Evolutionary conservation across 2,888 invertebrate genomes (phyloP).

Genomic region (Copidosoma aretas): DNA sequence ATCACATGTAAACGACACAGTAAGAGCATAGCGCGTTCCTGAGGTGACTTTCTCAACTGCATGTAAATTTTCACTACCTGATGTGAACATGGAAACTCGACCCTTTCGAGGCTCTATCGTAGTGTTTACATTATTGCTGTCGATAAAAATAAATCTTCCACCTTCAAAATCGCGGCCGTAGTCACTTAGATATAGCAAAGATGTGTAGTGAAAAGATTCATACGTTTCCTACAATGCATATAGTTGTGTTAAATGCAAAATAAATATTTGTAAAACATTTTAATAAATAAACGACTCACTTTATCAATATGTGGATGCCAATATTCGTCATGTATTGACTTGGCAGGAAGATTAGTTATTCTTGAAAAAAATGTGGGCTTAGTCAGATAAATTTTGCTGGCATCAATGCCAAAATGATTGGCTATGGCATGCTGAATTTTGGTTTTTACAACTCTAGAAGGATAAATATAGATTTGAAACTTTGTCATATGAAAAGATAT

Average conservation of each 20-base stretch:
- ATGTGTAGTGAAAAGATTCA: conserved; percentile 86
- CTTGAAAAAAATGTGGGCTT: conserved; percentile 89
- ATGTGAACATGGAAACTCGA: conserved; percentile 84
- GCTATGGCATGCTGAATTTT: conserved; percentile 81
- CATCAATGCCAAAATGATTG: conserved; percentile 75
- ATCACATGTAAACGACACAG: conserved; percentile 88
- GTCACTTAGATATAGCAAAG: conserved; percentile 80
- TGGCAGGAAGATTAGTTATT: conserved; percentile 74
- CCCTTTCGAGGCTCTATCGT: conserved; percentile 79
- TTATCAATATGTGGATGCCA: conserved; percentile 91
- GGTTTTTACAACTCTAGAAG: conserved; percentile 67
- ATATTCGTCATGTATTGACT: conserved; percentile 84
- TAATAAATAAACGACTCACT: conserved; percentile 63
- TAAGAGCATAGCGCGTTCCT: conserved; percentile 82
- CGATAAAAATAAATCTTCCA: conserved; percentile 82
- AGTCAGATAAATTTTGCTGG: conserved; percentile 74
- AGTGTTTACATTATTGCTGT: conserved; percentile 70
- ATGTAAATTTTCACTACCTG: conserved; percentile 85
- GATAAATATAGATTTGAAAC: conserved; percentile 13
- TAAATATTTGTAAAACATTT: background rate
- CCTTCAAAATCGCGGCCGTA: conserved; percentile 80
- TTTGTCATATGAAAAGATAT: conserved; percentile 3
- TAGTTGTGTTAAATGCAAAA: background rate
- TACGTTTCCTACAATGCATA: conserved; percentile 75
- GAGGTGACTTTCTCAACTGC: conserved; percentile 79